Conservation (phyloP, 1,140 invertebrate species). For the Drosophila sturtevanti region DNA sequence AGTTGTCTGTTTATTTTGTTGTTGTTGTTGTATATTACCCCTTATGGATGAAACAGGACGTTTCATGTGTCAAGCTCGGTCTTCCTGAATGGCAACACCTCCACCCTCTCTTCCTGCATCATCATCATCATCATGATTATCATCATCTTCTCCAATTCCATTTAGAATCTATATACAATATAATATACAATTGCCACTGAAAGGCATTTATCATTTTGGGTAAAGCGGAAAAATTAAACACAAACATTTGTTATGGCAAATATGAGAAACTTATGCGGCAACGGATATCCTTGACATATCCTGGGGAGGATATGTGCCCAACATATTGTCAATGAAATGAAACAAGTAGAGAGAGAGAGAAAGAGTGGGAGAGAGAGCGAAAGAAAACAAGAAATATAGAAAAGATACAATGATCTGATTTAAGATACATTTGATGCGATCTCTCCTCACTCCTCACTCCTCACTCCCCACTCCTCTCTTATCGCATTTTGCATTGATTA, state of each 20-base stretch:
- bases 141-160: not conserved
- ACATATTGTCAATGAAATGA: slow-evolving; percentile 27
- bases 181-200: slow-evolving; percentile 3
- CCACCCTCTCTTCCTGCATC: slow-evolving; percentile 9
- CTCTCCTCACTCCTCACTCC: too few species aligned
- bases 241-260: slow-evolving; percentile 25
- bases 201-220: slow-evolving; percentile 68
- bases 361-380: too few species aligned
- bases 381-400: too few species aligned
- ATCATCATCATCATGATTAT: slow-evolving; percentile 2
- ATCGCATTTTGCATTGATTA: slow-evolving; percentile 57
- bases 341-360: too few species aligned
- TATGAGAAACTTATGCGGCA: slow-evolving; percentile 57
- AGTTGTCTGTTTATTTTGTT: slow-evolving; percentile 6
- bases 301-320: slow-evolving; percentile 25
- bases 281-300: slow-evolving; percentile 78
- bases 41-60: slow-evolving; percentile 47
- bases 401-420: not conserved
- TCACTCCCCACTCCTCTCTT: too few species aligned
- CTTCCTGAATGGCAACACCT: slow-evolving; percentile 64
- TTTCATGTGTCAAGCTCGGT: slow-evolving; percentile 67
- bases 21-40: not conserved
- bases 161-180: slow-evolving; percentile 18
- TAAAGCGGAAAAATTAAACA: slow-evolving; percentile 69
- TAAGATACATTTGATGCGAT: slow-evolving; percentile 57